Conservation (phyloP, 2,797 vertebrate species). For the Xiphorhynchus erythropygius region DNA sequence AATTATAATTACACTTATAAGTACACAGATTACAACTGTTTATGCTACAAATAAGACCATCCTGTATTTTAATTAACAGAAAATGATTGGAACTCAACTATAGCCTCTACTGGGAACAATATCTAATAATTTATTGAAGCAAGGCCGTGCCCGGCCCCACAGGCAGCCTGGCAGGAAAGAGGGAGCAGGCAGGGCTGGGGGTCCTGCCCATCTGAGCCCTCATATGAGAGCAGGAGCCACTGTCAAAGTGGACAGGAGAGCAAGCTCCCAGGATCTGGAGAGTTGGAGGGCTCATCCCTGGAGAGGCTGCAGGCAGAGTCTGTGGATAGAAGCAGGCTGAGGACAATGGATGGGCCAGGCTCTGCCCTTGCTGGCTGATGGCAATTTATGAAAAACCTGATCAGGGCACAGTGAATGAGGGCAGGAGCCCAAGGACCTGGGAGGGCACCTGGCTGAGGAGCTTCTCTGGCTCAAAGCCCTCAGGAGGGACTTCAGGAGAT, state of each 20-base stretch:
- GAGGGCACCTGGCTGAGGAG: not conserved
- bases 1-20: constrained; percentile 64
- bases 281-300: not conserved
- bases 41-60: constrained; percentile 59
- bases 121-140: constrained; percentile 39
- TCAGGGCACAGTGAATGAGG: not conserved
- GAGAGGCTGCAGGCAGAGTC: not conserved
- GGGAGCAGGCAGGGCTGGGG: not conserved
- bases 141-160: not conserved
- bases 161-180: not conserved
- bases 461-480: not conserved
- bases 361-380: not conserved
- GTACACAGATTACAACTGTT: constrained; percentile 60
- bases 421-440: not conserved
- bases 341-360: not conserved
- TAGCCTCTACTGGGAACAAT: constrained; percentile 50
- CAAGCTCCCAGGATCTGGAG: not conserved
- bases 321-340: not conserved
- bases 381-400: not conserved
- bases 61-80: constrained; percentile 64
- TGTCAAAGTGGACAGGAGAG: fast-evolving
- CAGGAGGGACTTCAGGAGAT: not conserved
- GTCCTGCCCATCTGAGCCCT: not conserved
- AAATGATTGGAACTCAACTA: constrained; percentile 57
- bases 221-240: fast-evolving